Base-by-base conservation (phyloP, 2,797 vertebrate species). In the Propithecus perrieri region DNA sequence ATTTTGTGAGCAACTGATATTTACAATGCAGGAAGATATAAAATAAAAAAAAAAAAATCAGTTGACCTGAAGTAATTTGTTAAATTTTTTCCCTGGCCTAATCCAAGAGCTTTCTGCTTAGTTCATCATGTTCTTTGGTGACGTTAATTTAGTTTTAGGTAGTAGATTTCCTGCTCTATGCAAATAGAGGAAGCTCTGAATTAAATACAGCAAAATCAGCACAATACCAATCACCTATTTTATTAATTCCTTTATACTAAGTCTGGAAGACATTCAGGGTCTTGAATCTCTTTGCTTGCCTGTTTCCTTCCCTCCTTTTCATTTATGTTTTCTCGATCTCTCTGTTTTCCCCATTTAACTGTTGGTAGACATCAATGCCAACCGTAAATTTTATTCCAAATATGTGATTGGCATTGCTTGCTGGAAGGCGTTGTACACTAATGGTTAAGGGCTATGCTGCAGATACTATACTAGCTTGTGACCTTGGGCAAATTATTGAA, bases 321-420 rank as follows among this genome's bases (percentile, higher is more conserved):
- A 7, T 50, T 81, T 22, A 30, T 89, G 9, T 65, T 91, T 14
- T 50, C 67, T 50, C 63, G 15, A 65, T 50, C 24, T 81, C 6
- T 84, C 80, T 81, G 67, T 74, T 91, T 95, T 61, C 11, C 15
- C 55, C 88, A 92, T 85, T 38, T 80, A 92, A 87, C 0, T 94
- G n/a, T 85, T 28, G 33, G 12, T 61, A 41, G n/a, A 35, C 50
- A 26, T 79, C 35, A 61, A 1, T 43, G 63, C 38, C 50, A 72
- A 18, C 24, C 7, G 7, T 59, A 69, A 28, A 8, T 80, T 84
- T 90, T 76, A 89, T 22, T 55, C 24, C 35, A 85, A 85, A 28
- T 5, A 18, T 33, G 46, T 59, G n/a, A 84, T 48, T 69, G n/a
- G 9, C 6, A 20, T 20, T 33, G 13, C 17, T 94, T 89, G 11